Base-by-base conservation (phyloP, 1,140 invertebrate genomes). In the Cherax destructor region DNA sequence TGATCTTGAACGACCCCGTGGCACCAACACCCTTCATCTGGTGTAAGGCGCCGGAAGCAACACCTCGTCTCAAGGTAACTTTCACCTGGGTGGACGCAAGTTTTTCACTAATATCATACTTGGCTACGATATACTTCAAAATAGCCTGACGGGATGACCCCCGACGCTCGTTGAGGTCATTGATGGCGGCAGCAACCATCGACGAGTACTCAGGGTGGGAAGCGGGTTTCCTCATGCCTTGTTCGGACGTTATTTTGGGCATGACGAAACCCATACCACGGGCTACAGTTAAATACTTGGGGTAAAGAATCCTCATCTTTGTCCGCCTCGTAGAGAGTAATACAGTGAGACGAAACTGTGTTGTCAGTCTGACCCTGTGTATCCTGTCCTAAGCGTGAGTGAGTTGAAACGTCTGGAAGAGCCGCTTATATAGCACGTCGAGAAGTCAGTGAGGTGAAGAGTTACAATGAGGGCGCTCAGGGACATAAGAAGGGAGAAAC, bases 121-220 rank as follows among this genome's bases (percentile, higher is more conserved):
- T 93, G 30, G 91, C 91, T 24, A 90, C 74, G 81, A 94, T 94
- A 86, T 94, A 94, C 91, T 94, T 94, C 49, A 91, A 80, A 83
- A 94, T 93, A 13, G 93, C 93, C 77, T 94, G 93, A 16, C 93
- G 90, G 21, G 94, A 94, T 7, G 94, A 94, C n/a, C 94, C 94
- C 6, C 49, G 93, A 78, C 93, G 92, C 56, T 94, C 94, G 86
- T 94, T 94, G 24, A 94, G 91, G 9, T 87, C 92, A 11, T 80
- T 80, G 79, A 94, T 92, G 56, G 94, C 94, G 49, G 92, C 89
- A 13, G 80, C 85, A 21, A 94, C 93, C 94, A 94, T 94, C 18
- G 92, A 93, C 10, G 84, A 24, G 77, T 94, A 94, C 56, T 93
- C 93, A 16, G 65, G 65, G 3, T 69, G 65, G 65, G 13, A 69